A percentile compares a stretch with the other conserved stretches of the same genome.
phyloP scores from a whole-genome alignment of 2,797 vertebrate genomes.

The Eremophila alpestris region DNA sequence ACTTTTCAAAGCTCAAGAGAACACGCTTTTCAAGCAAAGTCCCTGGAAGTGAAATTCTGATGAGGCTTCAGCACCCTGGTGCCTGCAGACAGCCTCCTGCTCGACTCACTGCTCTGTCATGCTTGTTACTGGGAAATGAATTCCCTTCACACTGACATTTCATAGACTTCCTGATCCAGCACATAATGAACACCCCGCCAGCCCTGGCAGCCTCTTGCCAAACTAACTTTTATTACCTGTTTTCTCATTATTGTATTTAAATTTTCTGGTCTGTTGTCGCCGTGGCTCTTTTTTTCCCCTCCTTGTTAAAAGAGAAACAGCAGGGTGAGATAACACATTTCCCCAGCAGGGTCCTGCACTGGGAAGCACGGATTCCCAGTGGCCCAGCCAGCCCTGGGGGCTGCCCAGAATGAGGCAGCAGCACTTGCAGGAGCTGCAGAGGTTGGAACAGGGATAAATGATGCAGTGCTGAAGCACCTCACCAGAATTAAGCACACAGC shows the following conservation, averaged over 20 bases:
- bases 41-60: conserved; percentile 32
- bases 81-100: conserved; percentile 48
- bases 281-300: not conserved
- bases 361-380: not conserved
- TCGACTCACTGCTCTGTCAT: conserved; percentile 58
- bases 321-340: not conserved
- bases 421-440: not conserved
- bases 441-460: not conserved
- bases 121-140: conserved; percentile 73
- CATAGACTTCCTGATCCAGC: conserved; percentile 60
- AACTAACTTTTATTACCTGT: conserved; percentile 53
- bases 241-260: conserved; percentile 51
- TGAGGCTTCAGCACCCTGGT: conserved; percentile 8
- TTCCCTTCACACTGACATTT: conserved; percentile 72
- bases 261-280: not conserved
- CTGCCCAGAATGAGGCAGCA: not conserved
- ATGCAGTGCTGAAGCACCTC: not conserved
- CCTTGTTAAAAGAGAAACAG: not conserved
- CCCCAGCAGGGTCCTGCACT: not conserved
- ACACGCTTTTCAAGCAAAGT: conserved; percentile 3
- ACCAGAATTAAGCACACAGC: not conserved
- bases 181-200: conserved; percentile 53
- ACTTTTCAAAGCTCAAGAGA: conserved; percentile 16
- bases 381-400: not conserved
- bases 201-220: conserved; percentile 43